Conservation (phyloP, 2,113 vertebrate genomes). For the Muntiacus muntjak region DNA sequence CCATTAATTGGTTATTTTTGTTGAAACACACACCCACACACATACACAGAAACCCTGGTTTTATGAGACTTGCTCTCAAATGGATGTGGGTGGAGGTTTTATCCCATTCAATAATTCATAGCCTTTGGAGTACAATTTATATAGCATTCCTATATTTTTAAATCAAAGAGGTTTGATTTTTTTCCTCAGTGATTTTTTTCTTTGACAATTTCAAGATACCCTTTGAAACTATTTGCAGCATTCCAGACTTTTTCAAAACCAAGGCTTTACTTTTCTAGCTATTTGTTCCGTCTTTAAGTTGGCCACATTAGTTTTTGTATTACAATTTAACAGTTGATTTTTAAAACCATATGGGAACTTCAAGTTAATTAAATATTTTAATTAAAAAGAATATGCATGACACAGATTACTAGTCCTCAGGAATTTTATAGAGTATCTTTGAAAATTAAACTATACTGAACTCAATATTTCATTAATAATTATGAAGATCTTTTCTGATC, state of each 20-base stretch:
- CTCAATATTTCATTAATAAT: background rate
- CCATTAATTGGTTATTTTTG: background rate
- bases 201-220: background rate
- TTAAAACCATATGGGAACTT: background rate
- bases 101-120: background rate
- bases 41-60: background rate
- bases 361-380: conserved; percentile 27
- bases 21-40: background rate
- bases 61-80: background rate
- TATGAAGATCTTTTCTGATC: background rate
- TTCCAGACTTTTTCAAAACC: conserved; percentile 7
- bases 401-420: background rate
- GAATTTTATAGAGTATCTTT: conserved; percentile 18
- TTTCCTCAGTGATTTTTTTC: background rate
- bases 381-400: background rate
- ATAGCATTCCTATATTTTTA: background rate
- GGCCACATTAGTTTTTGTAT: background rate
- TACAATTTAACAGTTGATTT: background rate
- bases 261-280: background rate
- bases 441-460: background rate
- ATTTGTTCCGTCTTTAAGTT: background rate
- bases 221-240: background rate
- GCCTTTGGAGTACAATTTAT: background rate
- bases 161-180: background rate
- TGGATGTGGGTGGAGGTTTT: background rate